Percentiles rank a stretch among this genome's conserved stretches.
Conservation (phyloP, 2,113 vertebrate genomes). For the Acinonyx jubatus region DNA sequence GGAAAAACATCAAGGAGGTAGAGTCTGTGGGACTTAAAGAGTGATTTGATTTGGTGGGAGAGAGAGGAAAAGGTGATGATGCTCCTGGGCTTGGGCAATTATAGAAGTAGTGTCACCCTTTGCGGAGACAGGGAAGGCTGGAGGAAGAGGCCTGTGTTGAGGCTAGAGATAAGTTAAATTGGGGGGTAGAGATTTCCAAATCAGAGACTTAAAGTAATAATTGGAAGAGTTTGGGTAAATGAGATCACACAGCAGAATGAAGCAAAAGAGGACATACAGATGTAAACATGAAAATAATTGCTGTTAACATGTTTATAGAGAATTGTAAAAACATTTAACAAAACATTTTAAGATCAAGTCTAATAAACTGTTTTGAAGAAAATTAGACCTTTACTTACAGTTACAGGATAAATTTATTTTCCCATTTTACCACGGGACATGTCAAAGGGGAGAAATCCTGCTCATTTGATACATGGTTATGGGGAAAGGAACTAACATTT, state of each 20-base stretch:
- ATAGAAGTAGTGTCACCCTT: background rate
- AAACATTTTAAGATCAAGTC: background rate
- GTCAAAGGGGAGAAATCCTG: background rate
- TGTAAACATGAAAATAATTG: slow-evolving; percentile 32
- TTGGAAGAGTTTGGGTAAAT: background rate
- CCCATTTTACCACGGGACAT: background rate
- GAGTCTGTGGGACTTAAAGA: background rate
- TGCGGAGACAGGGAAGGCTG: background rate
- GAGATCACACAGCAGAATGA: background rate
- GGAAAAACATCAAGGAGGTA: background rate
- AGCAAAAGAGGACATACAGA: background rate
- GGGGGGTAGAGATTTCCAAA: background rate
- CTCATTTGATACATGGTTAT: background rate
- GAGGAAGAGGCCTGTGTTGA: background rate
- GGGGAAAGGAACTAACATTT: background rate
- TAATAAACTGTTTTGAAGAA: slow-evolving; percentile 29
- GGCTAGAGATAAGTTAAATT: background rate
- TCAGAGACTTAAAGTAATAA: slow-evolving; percentile 26
- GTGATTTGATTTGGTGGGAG: background rate
- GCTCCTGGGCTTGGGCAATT: background rate
- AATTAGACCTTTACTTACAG: background rate
- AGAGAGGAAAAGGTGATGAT: background rate
- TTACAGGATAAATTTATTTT: background rate
- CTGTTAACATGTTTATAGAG: background rate
- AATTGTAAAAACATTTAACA: slow-evolving; percentile 11